phyloP scores from a whole-genome alignment of 1,140 invertebrate genomes.

The Aethina tumida region DNA sequence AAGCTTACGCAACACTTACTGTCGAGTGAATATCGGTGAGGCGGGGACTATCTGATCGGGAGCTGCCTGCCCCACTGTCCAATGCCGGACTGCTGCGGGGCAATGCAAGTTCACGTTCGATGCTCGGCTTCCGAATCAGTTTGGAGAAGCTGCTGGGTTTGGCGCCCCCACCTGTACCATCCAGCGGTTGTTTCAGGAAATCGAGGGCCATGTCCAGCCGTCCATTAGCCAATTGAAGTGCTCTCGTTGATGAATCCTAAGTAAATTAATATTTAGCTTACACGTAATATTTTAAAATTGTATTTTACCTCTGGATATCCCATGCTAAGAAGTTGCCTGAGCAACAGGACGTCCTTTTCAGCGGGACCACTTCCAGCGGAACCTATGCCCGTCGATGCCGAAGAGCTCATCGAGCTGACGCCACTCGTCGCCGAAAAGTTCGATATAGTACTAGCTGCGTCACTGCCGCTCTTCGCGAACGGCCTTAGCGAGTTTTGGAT shows the following conservation, averaged over 20 bases:
- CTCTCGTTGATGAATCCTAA: slow-evolving; percentile 56
- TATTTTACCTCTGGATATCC: slow-evolving; percentile 48
- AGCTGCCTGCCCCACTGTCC: slow-evolving; percentile 78
- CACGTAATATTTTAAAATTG: slow-evolving; percentile 2
- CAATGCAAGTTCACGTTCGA: slow-evolving; percentile 67
- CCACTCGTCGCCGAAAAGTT: slow-evolving; percentile 56
- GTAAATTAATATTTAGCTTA: slow-evolving; percentile 21
- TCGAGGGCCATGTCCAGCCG: slow-evolving; percentile 60
- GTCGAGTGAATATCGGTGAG: slow-evolving; percentile 39
- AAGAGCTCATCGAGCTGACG: slow-evolving; percentile 39
- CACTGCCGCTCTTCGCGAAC: slow-evolving; percentile 63
- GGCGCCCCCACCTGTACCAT: slow-evolving; percentile 18
- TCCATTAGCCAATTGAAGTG: slow-evolving; percentile 56
- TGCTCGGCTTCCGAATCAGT: slow-evolving; percentile 74
- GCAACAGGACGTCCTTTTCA: slow-evolving; percentile 39
- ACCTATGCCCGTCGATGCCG: too few relatives aligned
- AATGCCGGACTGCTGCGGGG: slow-evolving; percentile 74
- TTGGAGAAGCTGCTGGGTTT: slow-evolving; percentile 53
- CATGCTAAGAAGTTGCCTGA: slow-evolving; percentile 45
- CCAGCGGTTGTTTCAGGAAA: slow-evolving; percentile 53
- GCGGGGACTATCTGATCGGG: slow-evolving; percentile 78
- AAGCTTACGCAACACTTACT: slow-evolving; percentile 30
- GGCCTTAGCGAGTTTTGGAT: slow-evolving; percentile 77
- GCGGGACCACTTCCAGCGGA: slow-evolving; percentile 53
- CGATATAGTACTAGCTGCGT: slow-evolving; percentile 63